Conservation (phyloP, 2,888 invertebrate species). For the Isotomurus palustris region DNA sequence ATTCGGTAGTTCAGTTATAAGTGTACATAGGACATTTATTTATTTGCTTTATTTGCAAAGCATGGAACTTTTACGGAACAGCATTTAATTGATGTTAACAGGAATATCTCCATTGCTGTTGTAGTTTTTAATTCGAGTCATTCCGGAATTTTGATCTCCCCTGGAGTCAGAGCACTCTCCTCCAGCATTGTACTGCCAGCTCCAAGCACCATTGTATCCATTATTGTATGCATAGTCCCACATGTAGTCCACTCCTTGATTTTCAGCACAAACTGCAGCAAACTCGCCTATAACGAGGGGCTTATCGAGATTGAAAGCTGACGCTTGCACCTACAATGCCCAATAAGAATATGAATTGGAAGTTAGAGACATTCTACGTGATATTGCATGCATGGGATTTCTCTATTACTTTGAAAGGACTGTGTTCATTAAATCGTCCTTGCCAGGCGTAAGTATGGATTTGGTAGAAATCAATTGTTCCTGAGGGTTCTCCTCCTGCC, state of each 20-base stretch:
- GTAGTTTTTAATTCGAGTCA: slow-evolving; percentile 4
- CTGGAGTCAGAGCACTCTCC: background rate
- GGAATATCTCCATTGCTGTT: background rate
- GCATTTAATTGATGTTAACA: background rate
- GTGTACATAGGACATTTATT: too few relatives aligned
- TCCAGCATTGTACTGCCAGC: background rate
- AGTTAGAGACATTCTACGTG: too few relatives aligned
- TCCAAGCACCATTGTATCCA: slow-evolving; percentile 26
- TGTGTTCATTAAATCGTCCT: slow-evolving; percentile 43
- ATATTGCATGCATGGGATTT: too few relatives aligned
- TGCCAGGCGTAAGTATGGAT: slow-evolving; percentile 47
- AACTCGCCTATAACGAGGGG: slow-evolving; percentile 48
- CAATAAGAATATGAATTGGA: too few relatives aligned
- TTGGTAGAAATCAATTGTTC: slow-evolving; percentile 47
- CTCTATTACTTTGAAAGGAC: slow-evolving; percentile 46
- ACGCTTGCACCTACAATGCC: slow-evolving; percentile 24
- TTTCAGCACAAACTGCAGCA: slow-evolving; percentile 36
- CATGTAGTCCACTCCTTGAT: slow-evolving; percentile 33
- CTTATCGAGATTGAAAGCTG: slow-evolving; percentile 41
- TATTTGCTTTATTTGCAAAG: too few relatives aligned
- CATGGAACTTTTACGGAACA: too few relatives aligned
- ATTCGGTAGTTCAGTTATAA: too few relatives aligned
- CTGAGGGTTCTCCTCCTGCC: slow-evolving; percentile 38
- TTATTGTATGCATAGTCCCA: slow-evolving; percentile 39
- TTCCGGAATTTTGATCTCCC: background rate